Conservation (phyloP, 2,113 vertebrate genomes). For the Megaleporinus macrocephalus region DNA sequence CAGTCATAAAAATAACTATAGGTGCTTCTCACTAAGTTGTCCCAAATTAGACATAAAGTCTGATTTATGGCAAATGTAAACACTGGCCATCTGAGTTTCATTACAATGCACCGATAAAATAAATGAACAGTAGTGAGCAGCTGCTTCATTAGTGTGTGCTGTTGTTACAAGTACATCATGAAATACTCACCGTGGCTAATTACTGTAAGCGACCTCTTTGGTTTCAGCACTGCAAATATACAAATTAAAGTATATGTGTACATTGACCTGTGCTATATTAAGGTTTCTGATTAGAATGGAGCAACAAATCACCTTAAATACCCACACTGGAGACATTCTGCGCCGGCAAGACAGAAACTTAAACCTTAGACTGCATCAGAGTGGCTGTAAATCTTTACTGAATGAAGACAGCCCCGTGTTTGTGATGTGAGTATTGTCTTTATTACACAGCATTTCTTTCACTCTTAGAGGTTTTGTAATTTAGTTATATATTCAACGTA, state of each 20-base stretch:
- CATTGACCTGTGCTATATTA: constrained; percentile 54
- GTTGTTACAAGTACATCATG: constrained; percentile 72
- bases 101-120: constrained; percentile 89
- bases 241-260: constrained; percentile 69
- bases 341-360: background rate
- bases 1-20: constrained; percentile 25
- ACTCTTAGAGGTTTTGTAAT: no score
- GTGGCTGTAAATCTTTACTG: background rate
- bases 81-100: constrained; percentile 86
- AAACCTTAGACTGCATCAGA: constrained; percentile 10
- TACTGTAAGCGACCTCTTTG: constrained; percentile 59
- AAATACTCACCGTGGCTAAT: constrained; percentile 64
- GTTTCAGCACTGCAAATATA: constrained; percentile 70
- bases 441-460: background rate
- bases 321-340: background rate
- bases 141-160: constrained; percentile 85
- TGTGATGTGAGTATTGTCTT: background rate
- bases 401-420: background rate
- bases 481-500: no score
- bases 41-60: constrained; percentile 77
- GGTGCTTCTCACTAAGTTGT: constrained; percentile 60
- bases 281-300: constrained; percentile 39
- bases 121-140: constrained; percentile 84
- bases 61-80: constrained; percentile 79
- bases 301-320: constrained; percentile 52